Evolutionary conservation across 2,888 invertebrate species (phyloP).

Genomic region (Serripes groenlandicus): DNA sequence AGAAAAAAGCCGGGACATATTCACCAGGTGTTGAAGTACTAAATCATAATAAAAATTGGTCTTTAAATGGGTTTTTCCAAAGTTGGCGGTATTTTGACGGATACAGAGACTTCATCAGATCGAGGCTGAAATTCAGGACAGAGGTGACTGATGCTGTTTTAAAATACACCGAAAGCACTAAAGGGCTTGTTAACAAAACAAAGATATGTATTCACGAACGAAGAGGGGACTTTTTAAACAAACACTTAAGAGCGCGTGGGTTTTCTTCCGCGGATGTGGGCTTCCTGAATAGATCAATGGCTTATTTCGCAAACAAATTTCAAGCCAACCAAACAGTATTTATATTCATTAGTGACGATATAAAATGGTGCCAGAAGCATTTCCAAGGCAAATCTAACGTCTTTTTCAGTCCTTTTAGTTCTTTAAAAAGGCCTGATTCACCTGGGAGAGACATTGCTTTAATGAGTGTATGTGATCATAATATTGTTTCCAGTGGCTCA

Average conservation of each 20-base stretch:
- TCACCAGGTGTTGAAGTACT: background rate
- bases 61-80: background rate
- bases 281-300: background rate
- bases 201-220: background rate
- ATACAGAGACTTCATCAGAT: background rate
- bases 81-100: slow-evolving; percentile 6
- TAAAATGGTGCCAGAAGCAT: background rate
- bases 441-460: background rate
- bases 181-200: background rate
- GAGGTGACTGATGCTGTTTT: background rate
- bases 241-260: background rate
- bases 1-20: background rate
- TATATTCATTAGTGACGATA: slow-evolving; percentile 4
- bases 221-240: background rate
- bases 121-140: background rate
- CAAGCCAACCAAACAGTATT: background rate
- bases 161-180: background rate
- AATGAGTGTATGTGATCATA: background rate
- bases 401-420: slow-evolving; percentile 2
- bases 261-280: background rate
- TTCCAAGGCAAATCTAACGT: background rate
- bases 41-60: background rate
- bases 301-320: background rate
- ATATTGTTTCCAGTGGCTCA: slow-evolving; percentile 12
- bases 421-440: background rate